Evolutionary conservation across 1,140 invertebrate species (phyloP).

Genomic region (Cyphomyrmex costatus): DNA sequence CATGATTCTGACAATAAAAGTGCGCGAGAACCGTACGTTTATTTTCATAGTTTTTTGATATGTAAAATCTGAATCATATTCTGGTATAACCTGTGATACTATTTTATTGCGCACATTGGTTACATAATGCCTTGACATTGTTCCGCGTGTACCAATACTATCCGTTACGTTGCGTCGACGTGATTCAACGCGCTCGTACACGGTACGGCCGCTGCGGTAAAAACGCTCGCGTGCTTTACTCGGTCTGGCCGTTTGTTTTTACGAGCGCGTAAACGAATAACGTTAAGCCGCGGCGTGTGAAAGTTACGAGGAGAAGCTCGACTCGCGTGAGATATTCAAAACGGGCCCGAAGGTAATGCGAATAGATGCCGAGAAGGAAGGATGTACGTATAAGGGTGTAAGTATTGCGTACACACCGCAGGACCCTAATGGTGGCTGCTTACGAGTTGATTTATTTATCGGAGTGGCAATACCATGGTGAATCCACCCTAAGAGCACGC

Average conservation of each 20-base stretch:
- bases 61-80: constrained; percentile 18
- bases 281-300: constrained; percentile 45
- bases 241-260: constrained; percentile 60
- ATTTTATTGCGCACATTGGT: constrained; percentile 31
- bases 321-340: constrained; percentile 8
- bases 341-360: background rate
- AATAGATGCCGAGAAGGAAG: background rate
- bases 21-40: background rate
- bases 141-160: constrained; percentile 31
- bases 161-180: constrained; percentile 35
- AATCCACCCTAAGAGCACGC: constrained; percentile 76
- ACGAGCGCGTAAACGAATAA: constrained; percentile 57
- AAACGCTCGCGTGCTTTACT: constrained; percentile 35
- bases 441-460: constrained; percentile 81
- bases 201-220: constrained; percentile 9
- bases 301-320: constrained; percentile 11
- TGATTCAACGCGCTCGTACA: constrained; percentile 19
- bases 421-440: constrained; percentile 78
- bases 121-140: constrained; percentile 42
- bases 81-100: constrained; percentile 1
- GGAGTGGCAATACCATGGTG: constrained; percentile 78
- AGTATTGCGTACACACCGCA: constrained; percentile 75
- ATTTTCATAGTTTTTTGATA: background rate
- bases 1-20: background rate
- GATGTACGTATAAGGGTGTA: constrained; percentile 46